Base-by-base conservation (phyloP, 2,113 vertebrate species). In the Alaudala cheleensis region DNA sequence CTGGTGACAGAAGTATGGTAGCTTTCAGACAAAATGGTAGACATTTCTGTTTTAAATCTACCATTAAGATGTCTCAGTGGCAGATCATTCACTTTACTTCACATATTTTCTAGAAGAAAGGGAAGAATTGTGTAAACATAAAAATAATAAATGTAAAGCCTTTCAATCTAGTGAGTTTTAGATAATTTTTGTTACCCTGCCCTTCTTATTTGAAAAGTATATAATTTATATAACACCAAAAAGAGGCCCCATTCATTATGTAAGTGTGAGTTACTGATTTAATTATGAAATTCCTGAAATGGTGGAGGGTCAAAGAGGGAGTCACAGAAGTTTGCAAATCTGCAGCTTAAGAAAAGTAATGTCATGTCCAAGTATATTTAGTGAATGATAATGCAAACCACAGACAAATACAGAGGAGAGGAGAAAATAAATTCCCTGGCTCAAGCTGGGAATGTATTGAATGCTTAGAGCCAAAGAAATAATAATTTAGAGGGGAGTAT, bases 401-500 rank as follows among this genome's bases (percentile, higher is more conserved):
- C 92, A 89, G 69, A 79, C 12, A 96, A 85, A 95, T 76, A 90
- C n/a, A 92, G 65, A 62, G 79, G 81, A 86, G 49, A 91, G 56
- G 65, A 95, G 91, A 95, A 93, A 77, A 94, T 96, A 90, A 47
- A 94, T 88, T 84, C 47, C 42, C 62, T 97, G 93, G 94, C 93
- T 95, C 77, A 88, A 73, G 60, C 21, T 81, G 91, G 78, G 95
- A 88, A 91, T 96, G 88, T 93, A 92, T 18, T 82, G 65, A 96
- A 92, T 93, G n/a, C 58, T 96, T 91, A 94, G 76, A 92, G 95
- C 86, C 91, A 96, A 86, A 86, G 71, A 94, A 95, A 94, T 64
- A 94, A 86, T 95, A 91, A 92, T 88, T 96, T 96, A 86, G 31
- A 86, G 34, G 62, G 93, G 81, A 97, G 74, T 95, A 88, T 97